phyloP scores from a whole-genome alignment of 2,797 vertebrate species.

The Pogoniulus pusillus region DNA sequence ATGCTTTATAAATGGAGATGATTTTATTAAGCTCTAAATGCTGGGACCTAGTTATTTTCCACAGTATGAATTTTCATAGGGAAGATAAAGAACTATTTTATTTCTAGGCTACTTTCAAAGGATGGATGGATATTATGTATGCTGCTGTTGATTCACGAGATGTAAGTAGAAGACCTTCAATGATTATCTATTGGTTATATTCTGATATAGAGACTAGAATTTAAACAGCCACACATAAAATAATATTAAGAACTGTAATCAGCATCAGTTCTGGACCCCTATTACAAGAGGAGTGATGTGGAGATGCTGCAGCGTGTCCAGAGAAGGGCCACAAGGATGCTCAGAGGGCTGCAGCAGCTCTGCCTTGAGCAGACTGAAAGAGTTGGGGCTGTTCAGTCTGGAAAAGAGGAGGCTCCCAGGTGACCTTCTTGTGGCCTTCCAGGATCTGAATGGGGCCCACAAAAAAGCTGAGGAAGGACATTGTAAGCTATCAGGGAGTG shows the following conservation, averaged over 20 bases:
- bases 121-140: conserved; percentile 99
- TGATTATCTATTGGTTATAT: not conserved
- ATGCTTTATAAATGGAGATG: not conserved
- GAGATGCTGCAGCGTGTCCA: too few relatives aligned
- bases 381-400: too few relatives aligned
- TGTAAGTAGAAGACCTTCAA: conserved; percentile 80
- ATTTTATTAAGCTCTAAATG: not conserved
- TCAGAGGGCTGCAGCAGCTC: too few relatives aligned
- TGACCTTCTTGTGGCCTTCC: too few relatives aligned
- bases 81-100: conserved; percentile 43
- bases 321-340: too few relatives aligned
- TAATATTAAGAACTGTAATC: not conserved
- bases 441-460: too few relatives aligned
- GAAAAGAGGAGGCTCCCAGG: too few relatives aligned
- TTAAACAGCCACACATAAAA: not conserved
- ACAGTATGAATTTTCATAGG: not conserved
- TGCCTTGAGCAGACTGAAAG: too few relatives aligned
- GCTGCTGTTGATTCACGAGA: conserved; percentile 97
- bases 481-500: too few relatives aligned
- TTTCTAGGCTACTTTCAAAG: conserved; percentile 96
- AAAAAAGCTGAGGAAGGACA: too few relatives aligned
- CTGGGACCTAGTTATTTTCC: conserved; percentile 6
- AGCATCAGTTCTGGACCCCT: too few relatives aligned
- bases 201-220: not conserved
- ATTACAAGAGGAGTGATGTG: too few relatives aligned